These are phyloP conservation scores for Emydura subglobosa DNA, from an alignment of 2,113 vertebrate species.

Conservation along the genomic window DNA sequence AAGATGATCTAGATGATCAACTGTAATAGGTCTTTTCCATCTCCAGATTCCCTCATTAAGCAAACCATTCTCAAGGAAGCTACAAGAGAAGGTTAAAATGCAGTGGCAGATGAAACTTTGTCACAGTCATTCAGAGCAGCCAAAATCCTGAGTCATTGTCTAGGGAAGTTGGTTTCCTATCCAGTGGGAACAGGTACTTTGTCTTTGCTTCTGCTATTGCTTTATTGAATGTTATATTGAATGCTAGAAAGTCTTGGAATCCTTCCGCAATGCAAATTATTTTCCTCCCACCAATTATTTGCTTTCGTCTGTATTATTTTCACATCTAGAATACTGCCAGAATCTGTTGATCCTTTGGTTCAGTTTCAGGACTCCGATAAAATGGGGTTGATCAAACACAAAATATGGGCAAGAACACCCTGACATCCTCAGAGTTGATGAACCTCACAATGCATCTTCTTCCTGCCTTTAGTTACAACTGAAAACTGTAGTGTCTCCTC, in stretches of 20 bases:
- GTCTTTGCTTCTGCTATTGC: neutral
- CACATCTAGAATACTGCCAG: neutral
- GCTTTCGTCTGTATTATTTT: neutral
- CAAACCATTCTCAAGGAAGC: neutral
- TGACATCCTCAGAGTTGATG: neutral
- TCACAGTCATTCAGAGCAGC: neutral
- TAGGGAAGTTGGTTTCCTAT: neutral
- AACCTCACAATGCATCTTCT: neutral
- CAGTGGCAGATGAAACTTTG: neutral
- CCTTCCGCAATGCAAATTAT: slow-evolving; percentile 40
- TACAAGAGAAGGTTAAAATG: neutral
- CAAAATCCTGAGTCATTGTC: neutral
- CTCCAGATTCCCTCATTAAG: neutral
- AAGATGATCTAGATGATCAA: neutral
- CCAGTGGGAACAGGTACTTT: neutral
- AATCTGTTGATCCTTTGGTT: neutral
- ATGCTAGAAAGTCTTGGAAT: neutral
- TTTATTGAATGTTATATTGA: neutral
- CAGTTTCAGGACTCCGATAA: accelerated
- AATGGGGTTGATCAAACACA: neutral
- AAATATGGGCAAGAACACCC: neutral
- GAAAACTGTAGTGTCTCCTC: neutral
- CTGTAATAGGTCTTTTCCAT: neutral
- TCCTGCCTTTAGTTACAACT: neutral
- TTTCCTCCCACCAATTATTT: neutral